Conservation (phyloP, 2,797 vertebrate species). For the Enteromius fasciolatus region DNA sequence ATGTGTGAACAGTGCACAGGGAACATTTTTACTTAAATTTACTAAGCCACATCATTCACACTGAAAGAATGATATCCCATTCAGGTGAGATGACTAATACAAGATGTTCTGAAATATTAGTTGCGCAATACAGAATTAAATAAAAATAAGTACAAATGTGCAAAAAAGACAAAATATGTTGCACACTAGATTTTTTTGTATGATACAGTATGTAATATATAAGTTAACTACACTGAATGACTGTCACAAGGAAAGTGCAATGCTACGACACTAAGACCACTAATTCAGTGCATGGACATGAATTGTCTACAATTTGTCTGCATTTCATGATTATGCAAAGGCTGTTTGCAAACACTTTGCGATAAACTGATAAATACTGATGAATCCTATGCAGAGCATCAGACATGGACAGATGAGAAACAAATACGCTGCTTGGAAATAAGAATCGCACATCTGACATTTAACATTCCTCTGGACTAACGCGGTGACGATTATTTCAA, state of each 20-base stretch:
- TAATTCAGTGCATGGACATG: neutral
- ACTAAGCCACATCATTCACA: neutral
- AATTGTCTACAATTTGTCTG: neutral
- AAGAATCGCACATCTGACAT: neutral
- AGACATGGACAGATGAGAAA: neutral
- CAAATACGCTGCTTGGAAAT: neutral
- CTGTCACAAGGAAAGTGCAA: neutral
- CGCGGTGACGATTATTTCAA: slow-evolving; percentile 26
- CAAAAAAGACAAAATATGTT: neutral
- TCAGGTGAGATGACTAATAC: neutral
- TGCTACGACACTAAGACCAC: neutral
- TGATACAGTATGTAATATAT: neutral
- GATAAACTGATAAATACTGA: neutral
- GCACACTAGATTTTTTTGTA: neutral
- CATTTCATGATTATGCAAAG: neutral
- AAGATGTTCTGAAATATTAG: neutral
- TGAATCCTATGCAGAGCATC: neutral
- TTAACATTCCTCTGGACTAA: slow-evolving; percentile 6
- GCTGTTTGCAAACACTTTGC: neutral
- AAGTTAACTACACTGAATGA: neutral
- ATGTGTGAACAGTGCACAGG: neutral
- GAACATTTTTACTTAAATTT: slow-evolving; percentile 3
- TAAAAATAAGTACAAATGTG: neutral
- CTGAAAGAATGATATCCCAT: slow-evolving; percentile 2
- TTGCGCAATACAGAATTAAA: neutral